Percentiles rank a stretch among this genome's conserved stretches.
phyloP scores from a whole-genome alignment of 2,797 vertebrate species.

The Pseudochaenichthys georgianus region DNA sequence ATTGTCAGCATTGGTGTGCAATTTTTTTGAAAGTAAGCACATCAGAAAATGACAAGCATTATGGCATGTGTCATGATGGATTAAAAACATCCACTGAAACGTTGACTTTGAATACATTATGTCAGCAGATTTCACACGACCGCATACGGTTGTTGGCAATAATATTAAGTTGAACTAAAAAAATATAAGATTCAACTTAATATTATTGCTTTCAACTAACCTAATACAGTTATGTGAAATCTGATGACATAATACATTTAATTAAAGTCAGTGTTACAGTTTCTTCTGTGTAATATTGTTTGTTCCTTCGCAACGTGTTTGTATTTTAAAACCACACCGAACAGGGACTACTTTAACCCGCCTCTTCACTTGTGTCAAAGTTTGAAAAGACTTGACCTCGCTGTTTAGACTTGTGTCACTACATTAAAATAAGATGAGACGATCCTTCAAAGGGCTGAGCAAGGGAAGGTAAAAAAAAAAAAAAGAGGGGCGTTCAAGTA shows the following conservation, averaged over 20 bases:
- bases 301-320: background rate
- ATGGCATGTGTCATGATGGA: constrained; percentile 14
- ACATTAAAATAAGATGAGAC: constrained; percentile 94
- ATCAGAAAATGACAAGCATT: constrained; percentile 24
- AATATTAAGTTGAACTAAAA: no score
- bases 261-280: no score
- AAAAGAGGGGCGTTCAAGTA: constrained; percentile 90
- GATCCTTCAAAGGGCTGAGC: constrained; percentile 82
- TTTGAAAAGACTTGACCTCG: constrained; percentile 89
- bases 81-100: constrained; percentile 6
- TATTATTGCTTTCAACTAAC: no score
- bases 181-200: no score
- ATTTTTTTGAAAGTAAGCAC: background rate
- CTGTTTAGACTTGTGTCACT: constrained; percentile 91
- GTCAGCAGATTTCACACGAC: no score
- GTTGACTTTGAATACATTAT: no score
- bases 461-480: constrained; percentile 20
- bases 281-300: no score
- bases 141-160: no score
- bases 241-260: no score
- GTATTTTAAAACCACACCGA: background rate
- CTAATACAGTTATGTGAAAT: no score
- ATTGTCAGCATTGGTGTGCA: constrained; percentile 31
- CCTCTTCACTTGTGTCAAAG: constrained; percentile 86
- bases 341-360: constrained; percentile 70